Conservation (phyloP, 2,797 vertebrate genomes). For the Epinephelus coioides region DNA sequence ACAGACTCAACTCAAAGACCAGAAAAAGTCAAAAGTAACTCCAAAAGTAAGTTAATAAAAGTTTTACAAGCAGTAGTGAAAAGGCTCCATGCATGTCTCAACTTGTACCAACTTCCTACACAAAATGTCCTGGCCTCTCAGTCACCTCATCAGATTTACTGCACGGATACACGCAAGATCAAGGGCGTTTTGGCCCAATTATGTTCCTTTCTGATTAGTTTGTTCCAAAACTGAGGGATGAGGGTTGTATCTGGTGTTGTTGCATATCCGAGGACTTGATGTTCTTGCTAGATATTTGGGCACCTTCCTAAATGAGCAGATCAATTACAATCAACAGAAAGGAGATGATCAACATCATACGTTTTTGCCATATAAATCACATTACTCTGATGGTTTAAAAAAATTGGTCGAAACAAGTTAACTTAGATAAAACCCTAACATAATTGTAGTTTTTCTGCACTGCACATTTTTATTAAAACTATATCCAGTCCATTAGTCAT, state of each 20-base stretch:
- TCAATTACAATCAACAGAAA: neutral
- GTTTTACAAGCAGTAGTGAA: neutral
- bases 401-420: neutral
- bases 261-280: constrained; percentile 33
- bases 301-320: neutral
- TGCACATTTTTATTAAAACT: neutral
- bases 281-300: constrained; percentile 29
- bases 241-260: neutral
- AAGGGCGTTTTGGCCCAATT: constrained; percentile 35
- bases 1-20: neutral
- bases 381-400: neutral
- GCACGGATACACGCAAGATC: neutral
- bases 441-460: neutral
- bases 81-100: neutral
- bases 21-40: neutral
- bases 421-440: neutral
- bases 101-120: constrained; percentile 5
- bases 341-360: neutral
- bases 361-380: neutral
- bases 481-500: neutral
- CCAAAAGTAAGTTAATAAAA: neutral
- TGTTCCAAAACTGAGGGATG: constrained; percentile 28
- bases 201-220: constrained; percentile 35
- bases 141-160: constrained; percentile 36
- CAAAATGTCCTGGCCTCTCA: constrained; percentile 11